Conservation (phyloP, 2,797 vertebrate species). For the Macropodus opercularis region DNA sequence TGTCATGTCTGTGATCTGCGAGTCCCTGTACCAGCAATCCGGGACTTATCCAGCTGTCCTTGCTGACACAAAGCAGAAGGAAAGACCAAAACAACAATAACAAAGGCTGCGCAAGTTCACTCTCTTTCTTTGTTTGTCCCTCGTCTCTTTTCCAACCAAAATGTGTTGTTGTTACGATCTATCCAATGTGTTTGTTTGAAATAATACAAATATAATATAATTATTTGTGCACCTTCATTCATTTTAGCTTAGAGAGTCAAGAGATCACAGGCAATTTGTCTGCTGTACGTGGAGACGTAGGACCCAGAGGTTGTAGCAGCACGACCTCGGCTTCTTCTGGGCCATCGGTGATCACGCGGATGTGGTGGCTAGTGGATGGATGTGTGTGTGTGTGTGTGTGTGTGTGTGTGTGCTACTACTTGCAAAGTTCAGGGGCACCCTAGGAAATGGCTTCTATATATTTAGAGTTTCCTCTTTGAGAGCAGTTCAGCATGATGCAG, state of each 20-base stretch:
- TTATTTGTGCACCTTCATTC: too few species aligned
- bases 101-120: not conserved
- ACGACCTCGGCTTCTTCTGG: constrained; percentile 53
- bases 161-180: too few species aligned
- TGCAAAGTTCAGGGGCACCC: constrained; percentile 50
- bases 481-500: constrained; percentile 50
- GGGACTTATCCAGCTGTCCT: constrained; percentile 71
- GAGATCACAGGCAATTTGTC: constrained; percentile 68
- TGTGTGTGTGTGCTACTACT: too few species aligned
- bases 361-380: constrained; percentile 7
- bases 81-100: constrained; percentile 18
- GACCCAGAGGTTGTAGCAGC: too few species aligned
- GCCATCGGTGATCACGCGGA: constrained; percentile 55
- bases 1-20: constrained; percentile 80
- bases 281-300: too few species aligned
- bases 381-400: too few species aligned
- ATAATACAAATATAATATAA: too few species aligned
- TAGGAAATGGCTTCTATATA: constrained; percentile 84
- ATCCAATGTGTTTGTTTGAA: too few species aligned
- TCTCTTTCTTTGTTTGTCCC: not conserved
- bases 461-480: constrained; percentile 75
- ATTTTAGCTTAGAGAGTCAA: too few species aligned
- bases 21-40: constrained; percentile 68
- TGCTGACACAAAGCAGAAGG: constrained; percentile 53
- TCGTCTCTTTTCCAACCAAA: too few species aligned